Conservation (phyloP, 2,113 vertebrate genomes). For the Urocitellus parryii region DNA sequence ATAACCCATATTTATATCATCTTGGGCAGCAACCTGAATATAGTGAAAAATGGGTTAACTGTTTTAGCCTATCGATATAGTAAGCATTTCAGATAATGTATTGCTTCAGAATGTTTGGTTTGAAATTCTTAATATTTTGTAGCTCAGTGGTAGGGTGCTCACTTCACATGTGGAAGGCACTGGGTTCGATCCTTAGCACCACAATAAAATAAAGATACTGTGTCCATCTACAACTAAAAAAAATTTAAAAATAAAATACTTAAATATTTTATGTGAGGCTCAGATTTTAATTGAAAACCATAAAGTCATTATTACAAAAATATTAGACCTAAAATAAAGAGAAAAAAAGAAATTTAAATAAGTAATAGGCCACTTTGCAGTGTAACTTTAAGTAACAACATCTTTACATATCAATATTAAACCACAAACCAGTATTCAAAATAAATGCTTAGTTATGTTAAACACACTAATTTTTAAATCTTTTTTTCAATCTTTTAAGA, state of each 20-base stretch:
- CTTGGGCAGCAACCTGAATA: background rate
- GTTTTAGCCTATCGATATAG: background rate
- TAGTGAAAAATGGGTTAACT: background rate
- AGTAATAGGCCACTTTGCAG: background rate
- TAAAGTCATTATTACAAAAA: background rate
- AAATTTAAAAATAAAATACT: too few relatives aligned
- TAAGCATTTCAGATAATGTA: background rate
- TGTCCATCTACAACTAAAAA: too few relatives aligned
- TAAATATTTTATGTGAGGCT: background rate
- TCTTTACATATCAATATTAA: background rate
- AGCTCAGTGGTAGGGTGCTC: too few relatives aligned
- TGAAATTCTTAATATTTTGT: background rate
- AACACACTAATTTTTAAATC: slow-evolving; percentile 24
- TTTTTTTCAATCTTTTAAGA: slow-evolving; percentile 34
- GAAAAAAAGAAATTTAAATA: background rate
- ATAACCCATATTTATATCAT: too few relatives aligned
- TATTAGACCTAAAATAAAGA: background rate
- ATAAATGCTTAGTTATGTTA: background rate
- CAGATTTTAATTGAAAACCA: background rate
- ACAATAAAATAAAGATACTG: too few relatives aligned
- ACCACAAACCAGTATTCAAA: slow-evolving; percentile 3
- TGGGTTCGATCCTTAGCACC: too few relatives aligned
- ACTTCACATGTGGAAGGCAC: too few relatives aligned
- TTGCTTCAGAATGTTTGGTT: background rate
- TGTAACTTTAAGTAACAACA: background rate